Conservation (phyloP, 2,113 vertebrate genomes). For the Mesoclemmys tuberculata region DNA sequence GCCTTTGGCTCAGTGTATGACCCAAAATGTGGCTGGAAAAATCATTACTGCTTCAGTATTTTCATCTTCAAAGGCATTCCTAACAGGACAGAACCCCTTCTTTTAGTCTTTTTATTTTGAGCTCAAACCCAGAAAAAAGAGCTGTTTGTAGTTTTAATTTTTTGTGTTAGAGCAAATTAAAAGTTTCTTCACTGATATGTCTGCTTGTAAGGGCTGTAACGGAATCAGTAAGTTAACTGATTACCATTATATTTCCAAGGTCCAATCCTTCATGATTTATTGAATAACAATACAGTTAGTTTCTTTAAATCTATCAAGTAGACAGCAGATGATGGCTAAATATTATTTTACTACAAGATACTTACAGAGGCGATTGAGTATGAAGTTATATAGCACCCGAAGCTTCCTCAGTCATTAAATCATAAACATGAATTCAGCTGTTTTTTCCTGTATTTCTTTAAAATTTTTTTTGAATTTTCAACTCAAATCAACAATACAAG, state of each 20-base stretch:
- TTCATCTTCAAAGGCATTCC: background rate
- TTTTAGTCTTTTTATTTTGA: background rate
- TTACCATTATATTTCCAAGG: background rate
- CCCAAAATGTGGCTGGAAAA: constrained; percentile 46
- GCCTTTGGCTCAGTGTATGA: constrained; percentile 32
- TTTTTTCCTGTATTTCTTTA: background rate
- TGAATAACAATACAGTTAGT: background rate
- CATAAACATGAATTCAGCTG: background rate
- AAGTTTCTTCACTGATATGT: background rate
- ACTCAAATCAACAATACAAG: background rate
- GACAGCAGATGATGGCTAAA: background rate
- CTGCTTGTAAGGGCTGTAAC: background rate
- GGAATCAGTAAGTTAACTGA: background rate
- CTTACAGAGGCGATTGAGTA: background rate
- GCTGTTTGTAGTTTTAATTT: background rate
- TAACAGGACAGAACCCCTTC: background rate
- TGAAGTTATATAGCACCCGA: background rate
- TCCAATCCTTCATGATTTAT: background rate
- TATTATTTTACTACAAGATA: background rate
- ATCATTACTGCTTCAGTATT: constrained; percentile 38
- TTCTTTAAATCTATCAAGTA: background rate
- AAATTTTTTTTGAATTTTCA: constrained; percentile 3
- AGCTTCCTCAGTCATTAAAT: background rate
- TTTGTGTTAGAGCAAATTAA: background rate
- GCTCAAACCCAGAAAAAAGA: background rate